phyloP scores from a whole-genome alignment of 2,888 invertebrate genomes.

The Sarcophaga caerulescens region DNA sequence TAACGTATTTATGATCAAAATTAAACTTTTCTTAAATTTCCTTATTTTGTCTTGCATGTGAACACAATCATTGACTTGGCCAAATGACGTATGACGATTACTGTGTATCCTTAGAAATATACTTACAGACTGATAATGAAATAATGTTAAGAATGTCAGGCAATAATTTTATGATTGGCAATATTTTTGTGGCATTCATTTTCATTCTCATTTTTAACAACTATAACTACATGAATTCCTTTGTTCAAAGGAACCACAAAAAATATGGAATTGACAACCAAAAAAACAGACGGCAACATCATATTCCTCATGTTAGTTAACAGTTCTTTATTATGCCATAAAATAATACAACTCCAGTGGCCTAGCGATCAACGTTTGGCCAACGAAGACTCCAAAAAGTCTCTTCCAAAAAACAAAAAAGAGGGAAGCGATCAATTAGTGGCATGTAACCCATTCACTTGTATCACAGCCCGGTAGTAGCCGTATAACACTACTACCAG shows the following conservation, averaged over 20 bases:
- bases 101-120: no score
- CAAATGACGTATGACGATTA: no score
- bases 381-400: slow-evolving; percentile 48
- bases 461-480: no score
- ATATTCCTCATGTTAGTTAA: slow-evolving; percentile 54
- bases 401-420: slow-evolving; percentile 39
- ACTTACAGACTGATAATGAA: slow-evolving; percentile 49
- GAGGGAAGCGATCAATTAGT: slow-evolving; percentile 67
- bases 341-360: slow-evolving; percentile 46
- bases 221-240: slow-evolving; percentile 66
- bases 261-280: neutral
- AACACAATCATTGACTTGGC: no score
- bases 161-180: slow-evolving; percentile 73
- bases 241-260: slow-evolving; percentile 1
- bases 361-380: no score
- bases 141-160: slow-evolving; percentile 71
- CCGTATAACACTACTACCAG: neutral
- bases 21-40: no score
- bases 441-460: slow-evolving; percentile 65
- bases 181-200: slow-evolving; percentile 68
- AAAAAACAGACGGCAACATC: slow-evolving; percentile 42
- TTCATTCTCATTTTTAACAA: slow-evolving; percentile 52
- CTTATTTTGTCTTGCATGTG: no score
- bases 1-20: no score
- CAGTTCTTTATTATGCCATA: slow-evolving; percentile 56